Conservation (phyloP, 1,140 invertebrate genomes). For the Nebria ingens region DNA sequence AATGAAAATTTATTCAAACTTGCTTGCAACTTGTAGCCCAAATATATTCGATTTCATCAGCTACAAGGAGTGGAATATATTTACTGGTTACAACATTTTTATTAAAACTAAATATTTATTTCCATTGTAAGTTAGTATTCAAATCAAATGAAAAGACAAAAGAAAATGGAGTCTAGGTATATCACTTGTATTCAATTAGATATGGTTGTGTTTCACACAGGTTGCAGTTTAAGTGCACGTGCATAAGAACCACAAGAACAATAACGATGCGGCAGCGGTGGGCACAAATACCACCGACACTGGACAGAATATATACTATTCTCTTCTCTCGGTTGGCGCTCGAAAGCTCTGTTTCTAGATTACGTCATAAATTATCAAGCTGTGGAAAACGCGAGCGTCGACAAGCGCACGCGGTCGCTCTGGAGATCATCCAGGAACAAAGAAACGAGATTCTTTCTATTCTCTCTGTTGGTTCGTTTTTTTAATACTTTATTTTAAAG, state of each 20-base stretch:
- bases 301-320: slow-evolving; percentile 1
- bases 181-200: not conserved
- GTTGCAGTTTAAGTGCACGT: not conserved
- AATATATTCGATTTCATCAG: not conserved
- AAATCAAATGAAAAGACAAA: too few relatives aligned
- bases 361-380: slow-evolving; percentile 6
- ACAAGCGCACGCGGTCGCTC: not conserved
- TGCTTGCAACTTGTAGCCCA: not conserved
- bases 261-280: slow-evolving; percentile 4
- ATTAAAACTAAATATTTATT: not conserved
- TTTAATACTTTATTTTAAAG: not conserved
- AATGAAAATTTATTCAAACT: too few relatives aligned
- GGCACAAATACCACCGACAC: too few relatives aligned
- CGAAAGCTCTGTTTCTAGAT: not conserved
- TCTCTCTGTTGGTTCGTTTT: not conserved
- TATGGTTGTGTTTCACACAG: not conserved
- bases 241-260: slow-evolving; percentile 3
- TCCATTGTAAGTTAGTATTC: not conserved
- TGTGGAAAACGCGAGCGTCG: too few relatives aligned
- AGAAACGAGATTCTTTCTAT: not conserved
- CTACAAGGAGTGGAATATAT: not conserved
- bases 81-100: not conserved
- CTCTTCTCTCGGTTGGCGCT: not conserved
- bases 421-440: not conserved
- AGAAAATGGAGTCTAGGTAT: not conserved